Conservation (phyloP, 2,797 vertebrate species). For the Phataginus tricuspis region DNA sequence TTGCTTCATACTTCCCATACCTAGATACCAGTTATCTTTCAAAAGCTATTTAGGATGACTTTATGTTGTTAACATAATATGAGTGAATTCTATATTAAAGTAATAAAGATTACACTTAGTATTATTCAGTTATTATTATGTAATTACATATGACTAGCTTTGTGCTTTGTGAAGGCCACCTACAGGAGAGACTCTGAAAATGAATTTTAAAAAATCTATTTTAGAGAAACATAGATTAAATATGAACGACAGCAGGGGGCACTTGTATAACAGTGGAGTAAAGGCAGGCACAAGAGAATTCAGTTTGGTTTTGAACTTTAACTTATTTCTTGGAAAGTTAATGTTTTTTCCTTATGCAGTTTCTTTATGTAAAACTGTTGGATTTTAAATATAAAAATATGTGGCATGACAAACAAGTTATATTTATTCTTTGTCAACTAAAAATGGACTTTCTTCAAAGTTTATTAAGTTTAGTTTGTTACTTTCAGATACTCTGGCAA, state of each 20-base stretch:
- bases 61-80: not conserved
- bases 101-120: slow-evolving; percentile 26
- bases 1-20: not conserved
- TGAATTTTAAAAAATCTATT: not conserved
- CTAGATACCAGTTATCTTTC: not conserved
- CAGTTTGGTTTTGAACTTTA: slow-evolving; percentile 31
- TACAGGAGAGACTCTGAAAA: slow-evolving; percentile 44
- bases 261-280: slow-evolving; percentile 70
- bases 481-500: slow-evolving; percentile 8
- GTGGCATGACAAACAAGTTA: not conserved
- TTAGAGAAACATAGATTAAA: slow-evolving; percentile 58
- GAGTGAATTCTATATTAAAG: slow-evolving; percentile 33
- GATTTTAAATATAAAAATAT: slow-evolving; percentile 54
- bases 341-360: slow-evolving; percentile 49
- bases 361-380: slow-evolving; percentile 47
- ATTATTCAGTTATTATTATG: not conserved
- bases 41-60: slow-evolving; percentile 26
- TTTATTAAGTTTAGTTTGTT: slow-evolving; percentile 47
- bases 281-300: not conserved
- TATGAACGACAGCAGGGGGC: slow-evolving; percentile 73
- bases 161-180: slow-evolving; percentile 10
- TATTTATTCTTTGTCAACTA: slow-evolving; percentile 42
- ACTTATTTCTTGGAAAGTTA: slow-evolving; percentile 49
- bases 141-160: slow-evolving; percentile 26
- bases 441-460: slow-evolving; percentile 44